Evolutionary conservation across 2,888 invertebrate genomes (phyloP).

Genomic region (Allygus modestus): DNA sequence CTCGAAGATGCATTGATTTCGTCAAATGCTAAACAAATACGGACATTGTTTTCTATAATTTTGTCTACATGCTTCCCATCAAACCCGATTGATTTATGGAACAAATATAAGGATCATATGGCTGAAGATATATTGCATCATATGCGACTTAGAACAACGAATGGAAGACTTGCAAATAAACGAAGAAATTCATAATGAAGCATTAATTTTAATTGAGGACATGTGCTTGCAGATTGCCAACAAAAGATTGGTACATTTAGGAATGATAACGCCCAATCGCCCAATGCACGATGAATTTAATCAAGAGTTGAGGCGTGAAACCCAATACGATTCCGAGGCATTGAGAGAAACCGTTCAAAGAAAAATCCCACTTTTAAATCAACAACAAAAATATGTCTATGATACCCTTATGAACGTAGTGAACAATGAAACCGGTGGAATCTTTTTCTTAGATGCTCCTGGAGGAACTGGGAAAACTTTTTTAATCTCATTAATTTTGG

Average conservation of each 20-base stretch:
- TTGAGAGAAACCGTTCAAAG: slow-evolving; percentile 67
- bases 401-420: slow-evolving; percentile 70
- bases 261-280: slow-evolving; percentile 71
- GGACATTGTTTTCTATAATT: slow-evolving; percentile 52
- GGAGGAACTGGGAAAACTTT: slow-evolving; percentile 74
- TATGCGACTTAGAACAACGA: slow-evolving; percentile 50
- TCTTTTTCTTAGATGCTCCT: slow-evolving; percentile 71
- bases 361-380: slow-evolving; percentile 67
- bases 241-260: slow-evolving; percentile 69
- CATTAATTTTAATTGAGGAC: slow-evolving; percentile 71
- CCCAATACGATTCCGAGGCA: slow-evolving; percentile 66
- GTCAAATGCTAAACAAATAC: slow-evolving; percentile 57
- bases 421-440: slow-evolving; percentile 68
- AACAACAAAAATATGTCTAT: slow-evolving; percentile 69
- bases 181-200: slow-evolving; percentile 70
- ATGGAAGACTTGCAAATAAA: slow-evolving; percentile 66
- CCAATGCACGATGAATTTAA: slow-evolving; percentile 70
- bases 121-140: slow-evolving; percentile 68
- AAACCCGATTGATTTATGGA: slow-evolving; percentile 68
- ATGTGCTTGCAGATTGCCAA: slow-evolving; percentile 68
- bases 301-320: slow-evolving; percentile 67
- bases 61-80: slow-evolving; percentile 69
- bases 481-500: slow-evolving; percentile 73
- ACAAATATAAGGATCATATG: slow-evolving; percentile 11
- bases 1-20: slow-evolving; percentile 67